These are phyloP conservation scores for Lithophane leautieri DNA, from an alignment of 2,888 invertebrate genomes.

Conservation along the genomic window DNA sequence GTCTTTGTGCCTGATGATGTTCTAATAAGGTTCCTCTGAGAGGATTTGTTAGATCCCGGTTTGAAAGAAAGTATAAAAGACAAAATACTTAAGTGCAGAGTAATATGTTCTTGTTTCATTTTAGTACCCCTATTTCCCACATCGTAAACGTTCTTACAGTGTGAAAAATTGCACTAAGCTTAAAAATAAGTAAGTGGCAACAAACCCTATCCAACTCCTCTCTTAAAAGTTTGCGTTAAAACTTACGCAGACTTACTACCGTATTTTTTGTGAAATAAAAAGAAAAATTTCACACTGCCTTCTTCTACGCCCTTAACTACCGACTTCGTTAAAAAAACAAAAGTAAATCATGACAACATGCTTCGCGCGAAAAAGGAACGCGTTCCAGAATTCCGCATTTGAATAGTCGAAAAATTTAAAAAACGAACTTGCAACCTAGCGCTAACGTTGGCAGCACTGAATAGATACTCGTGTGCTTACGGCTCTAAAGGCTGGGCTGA, in stretches of 20 bases:
- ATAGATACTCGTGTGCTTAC: constrained; percentile 71
- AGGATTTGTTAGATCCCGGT: neutral
- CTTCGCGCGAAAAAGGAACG: constrained; percentile 49
- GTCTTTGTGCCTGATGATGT: neutral
- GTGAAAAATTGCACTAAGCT: constrained; percentile 47
- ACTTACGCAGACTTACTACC: constrained; percentile 21
- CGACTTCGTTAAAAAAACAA: constrained; percentile 61
- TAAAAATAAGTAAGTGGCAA: constrained; percentile 48
- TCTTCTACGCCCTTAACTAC: constrained; percentile 43
- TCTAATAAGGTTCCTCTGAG: neutral
- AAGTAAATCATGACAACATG: constrained; percentile 60
- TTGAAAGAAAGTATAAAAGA: neutral
- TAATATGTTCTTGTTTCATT: constrained; percentile 34
- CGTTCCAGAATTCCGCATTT: constrained; percentile 63
- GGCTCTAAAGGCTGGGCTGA: constrained; percentile 71
- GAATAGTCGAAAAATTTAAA: constrained; percentile 67
- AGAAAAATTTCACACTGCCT: constrained; percentile 29
- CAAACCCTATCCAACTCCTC: constrained; percentile 32
- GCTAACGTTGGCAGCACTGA: constrained; percentile 71
- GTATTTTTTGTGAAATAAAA: constrained; percentile 21
- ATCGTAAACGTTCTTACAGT: constrained; percentile 30
- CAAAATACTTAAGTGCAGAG: constrained; percentile 11
- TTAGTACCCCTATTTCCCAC: constrained; percentile 19
- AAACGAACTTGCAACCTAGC: constrained; percentile 65
- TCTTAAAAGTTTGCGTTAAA: constrained; percentile 42